These are phyloP conservation scores for Sebastes matsubarae DNA, from an alignment of 2,797 vertebrate species.

Conservation along the genomic window DNA sequence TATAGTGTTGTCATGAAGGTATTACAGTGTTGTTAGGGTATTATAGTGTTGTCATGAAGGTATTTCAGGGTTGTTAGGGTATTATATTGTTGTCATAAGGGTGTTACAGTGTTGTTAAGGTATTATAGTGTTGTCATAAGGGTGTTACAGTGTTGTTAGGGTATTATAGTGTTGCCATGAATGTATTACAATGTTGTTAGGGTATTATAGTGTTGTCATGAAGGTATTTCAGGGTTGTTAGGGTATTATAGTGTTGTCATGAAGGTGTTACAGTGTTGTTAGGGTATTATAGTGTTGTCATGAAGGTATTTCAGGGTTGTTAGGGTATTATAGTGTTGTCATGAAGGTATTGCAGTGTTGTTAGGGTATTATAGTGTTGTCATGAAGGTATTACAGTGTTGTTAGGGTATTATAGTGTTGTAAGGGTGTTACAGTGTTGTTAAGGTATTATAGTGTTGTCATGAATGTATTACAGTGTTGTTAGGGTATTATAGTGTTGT, in stretches of 20 bases:
- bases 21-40: no score
- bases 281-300: no score
- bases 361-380: no score
- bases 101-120: no score
- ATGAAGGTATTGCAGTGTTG: no score
- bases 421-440: no score
- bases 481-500: not conserved
- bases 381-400: not conserved
- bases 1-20: not conserved
- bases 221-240: fast-evolving
- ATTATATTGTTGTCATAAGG: not conserved
- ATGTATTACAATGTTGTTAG: fast-evolving
- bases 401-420: not conserved
- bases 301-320: fast-evolving
- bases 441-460: no score
- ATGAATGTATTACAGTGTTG: fast-evolving
- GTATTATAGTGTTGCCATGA: no score
- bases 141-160: no score
- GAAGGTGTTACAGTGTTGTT: fast-evolving
- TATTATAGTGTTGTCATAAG: not conserved
- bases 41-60: not conserved
- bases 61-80: not conserved
- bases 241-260: no score
- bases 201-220: no score
- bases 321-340: no score